phyloP scores from a whole-genome alignment of 2,113 vertebrate genomes.

The Kryptolebias marmoratus region DNA sequence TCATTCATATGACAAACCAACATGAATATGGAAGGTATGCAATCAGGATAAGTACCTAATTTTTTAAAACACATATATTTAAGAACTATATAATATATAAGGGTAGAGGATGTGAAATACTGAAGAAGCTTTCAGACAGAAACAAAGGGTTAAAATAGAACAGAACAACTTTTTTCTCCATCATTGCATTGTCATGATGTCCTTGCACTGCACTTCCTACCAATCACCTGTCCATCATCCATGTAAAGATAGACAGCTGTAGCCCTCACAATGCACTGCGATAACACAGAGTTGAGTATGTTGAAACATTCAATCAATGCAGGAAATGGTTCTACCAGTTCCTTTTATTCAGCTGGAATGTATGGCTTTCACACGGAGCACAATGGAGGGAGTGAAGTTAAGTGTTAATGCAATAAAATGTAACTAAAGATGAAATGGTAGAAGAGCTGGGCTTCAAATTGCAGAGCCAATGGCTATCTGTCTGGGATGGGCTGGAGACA shows the following conservation, averaged over 20 bases:
- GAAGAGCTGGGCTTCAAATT: slow-evolving; percentile 31
- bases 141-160: neutral
- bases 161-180: neutral
- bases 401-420: slow-evolving; percentile 36
- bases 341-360: slow-evolving; percentile 46
- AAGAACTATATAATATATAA: too few species aligned
- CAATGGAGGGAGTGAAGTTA: slow-evolving; percentile 25
- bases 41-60: neutral
- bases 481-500: slow-evolving; percentile 3
- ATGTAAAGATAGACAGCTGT: slow-evolving; percentile 24
- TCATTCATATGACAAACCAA: neutral
- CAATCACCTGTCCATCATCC: slow-evolving; percentile 30
- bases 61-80: too few species aligned
- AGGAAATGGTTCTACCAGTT: slow-evolving; percentile 54
- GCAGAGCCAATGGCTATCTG: slow-evolving; percentile 16
- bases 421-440: slow-evolving; percentile 14
- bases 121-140: neutral
- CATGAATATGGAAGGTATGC: neutral
- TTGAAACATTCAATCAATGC: slow-evolving; percentile 54
- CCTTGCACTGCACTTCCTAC: slow-evolving; percentile 29
- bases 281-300: slow-evolving; percentile 29
- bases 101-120: too few species aligned
- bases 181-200: neutral
- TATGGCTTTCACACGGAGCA: slow-evolving; percentile 34
- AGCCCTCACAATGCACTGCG: slow-evolving; percentile 18